Evolutionary conservation across 1,140 invertebrate genomes (phyloP), one percentile per base, ranked within the genome.

Genomic region (Drosophila chauvacae): DNA sequence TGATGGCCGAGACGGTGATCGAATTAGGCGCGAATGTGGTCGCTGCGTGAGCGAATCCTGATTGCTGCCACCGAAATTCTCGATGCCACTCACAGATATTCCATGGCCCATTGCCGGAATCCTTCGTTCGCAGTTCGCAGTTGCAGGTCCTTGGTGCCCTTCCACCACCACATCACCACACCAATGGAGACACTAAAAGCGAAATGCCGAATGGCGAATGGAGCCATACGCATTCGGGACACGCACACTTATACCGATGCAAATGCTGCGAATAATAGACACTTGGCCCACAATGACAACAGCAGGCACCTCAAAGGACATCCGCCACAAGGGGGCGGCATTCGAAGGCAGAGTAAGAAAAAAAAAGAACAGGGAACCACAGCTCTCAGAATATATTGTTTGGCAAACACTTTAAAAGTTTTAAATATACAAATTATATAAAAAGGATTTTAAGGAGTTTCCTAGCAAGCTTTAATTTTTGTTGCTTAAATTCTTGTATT

Each of bases 181-280:
- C 28, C 33, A n/a, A 45, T 62, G 41, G 30, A 28, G 58, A 16
- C 35, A 63, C 61, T 63, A 61, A 42, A 61, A 42, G 35, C 37
- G 18, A 58, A 39, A 48, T 63, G 35, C 35, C 61, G 37, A 37
- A 71, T 48, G 26, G 4, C 26, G 26, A 26, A 26, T 26, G 16
- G 26, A 41, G 61, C 44, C 47, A 50, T 71, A 72, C 66, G 44
- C 51, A 72, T 72, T 72, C 69, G 35, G 47, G 41, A 73, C 69
- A 74, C 69, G 75, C 76, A 86, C 61, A 71, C 50, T 42, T 57
- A 65, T 55, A 59, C 69, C 77, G 50, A 86, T 75, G 60, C 58
- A 76, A 63, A 76, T 62, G 45, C 74, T 53, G 50, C 28, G 66
- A 50, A 74, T 86, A 86, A 85, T 78, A 73, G 81, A 66, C 81